These are phyloP conservation scores for Leptatherina wallacei DNA, from an alignment of 2,797 vertebrate species.

Conservation along the genomic window DNA sequence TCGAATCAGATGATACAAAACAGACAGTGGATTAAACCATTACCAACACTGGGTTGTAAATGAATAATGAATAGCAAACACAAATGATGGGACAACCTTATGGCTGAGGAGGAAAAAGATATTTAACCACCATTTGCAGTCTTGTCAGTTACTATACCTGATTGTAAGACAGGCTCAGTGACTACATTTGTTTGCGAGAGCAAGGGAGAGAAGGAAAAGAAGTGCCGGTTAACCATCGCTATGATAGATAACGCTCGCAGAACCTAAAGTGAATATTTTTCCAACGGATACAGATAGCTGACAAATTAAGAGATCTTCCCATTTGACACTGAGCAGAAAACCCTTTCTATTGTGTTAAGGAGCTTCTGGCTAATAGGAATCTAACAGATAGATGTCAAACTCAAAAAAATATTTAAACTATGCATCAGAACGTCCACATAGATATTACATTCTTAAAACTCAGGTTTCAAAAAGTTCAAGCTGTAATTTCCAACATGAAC, in stretches of 20 bases:
- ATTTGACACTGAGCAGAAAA: conserved; percentile 29
- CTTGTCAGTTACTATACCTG: conserved; percentile 92
- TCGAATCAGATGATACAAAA: conserved; percentile 16
- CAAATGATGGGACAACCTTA: conserved; percentile 39
- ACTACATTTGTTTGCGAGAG: conserved; percentile 89
- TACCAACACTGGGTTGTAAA: conserved; percentile 45
- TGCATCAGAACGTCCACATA: too few species aligned
- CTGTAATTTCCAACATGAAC: background rate
- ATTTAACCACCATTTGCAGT: conserved; percentile 54
- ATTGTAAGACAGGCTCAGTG: conserved; percentile 98
- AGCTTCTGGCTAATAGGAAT: conserved; percentile 11
- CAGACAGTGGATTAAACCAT: conserved; percentile 57
- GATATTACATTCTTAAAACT: too few species aligned
- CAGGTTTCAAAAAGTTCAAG: background rate
- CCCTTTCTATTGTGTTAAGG: conserved; percentile 13
- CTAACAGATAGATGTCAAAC: conserved; percentile 21
- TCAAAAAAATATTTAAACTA: conserved; percentile 8
- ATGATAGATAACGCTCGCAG: conserved; percentile 71
- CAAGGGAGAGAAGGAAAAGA: conserved; percentile 78
- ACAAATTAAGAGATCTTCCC: background rate
- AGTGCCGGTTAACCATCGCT: conserved; percentile 73
- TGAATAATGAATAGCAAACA: conserved; percentile 46
- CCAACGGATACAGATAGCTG: conserved; percentile 45
- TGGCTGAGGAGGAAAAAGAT: conserved; percentile 29
- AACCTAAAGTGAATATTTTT: conserved; percentile 63